phyloP scores from a whole-genome alignment of 2,797 vertebrate species.

The Coregonus sp. region DNA sequence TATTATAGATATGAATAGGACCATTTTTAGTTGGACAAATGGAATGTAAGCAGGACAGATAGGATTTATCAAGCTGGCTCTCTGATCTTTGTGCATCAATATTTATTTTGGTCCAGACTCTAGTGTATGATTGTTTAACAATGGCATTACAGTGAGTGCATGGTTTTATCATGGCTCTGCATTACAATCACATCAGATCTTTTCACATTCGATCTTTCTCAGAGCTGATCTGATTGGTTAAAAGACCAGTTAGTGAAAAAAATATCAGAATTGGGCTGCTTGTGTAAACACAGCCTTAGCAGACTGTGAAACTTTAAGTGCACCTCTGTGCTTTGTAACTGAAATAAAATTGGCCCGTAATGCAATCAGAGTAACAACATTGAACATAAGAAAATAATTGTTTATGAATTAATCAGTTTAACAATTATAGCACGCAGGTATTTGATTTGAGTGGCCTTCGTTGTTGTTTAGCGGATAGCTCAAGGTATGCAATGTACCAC shows the following conservation, averaged over 20 bases:
- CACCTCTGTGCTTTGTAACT: neutral
- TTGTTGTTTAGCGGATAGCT: conserved; percentile 13
- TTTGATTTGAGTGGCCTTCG: conserved; percentile 1
- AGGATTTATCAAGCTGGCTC: conserved; percentile 57
- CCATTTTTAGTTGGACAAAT: conserved; percentile 61
- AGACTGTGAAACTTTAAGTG: neutral
- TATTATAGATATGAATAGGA: conserved; percentile 65
- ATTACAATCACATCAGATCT: neutral
- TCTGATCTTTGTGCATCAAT: conserved; percentile 28
- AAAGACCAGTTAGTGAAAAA: too few species aligned
- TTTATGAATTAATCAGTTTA: conserved; percentile 23
- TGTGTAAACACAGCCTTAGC: too few species aligned
- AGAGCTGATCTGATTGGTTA: too few species aligned
- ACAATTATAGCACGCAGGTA: neutral
- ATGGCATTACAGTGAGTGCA: neutral
- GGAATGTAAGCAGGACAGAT: conserved; percentile 16
- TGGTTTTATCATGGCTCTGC: neutral
- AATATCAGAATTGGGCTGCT: too few species aligned
- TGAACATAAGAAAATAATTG: conserved; percentile 21
- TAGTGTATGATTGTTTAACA: neutral
- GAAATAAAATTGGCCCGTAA: neutral
- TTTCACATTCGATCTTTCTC: too few species aligned
- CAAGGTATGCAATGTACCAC: conserved; percentile 19
- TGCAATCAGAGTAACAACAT: conserved; percentile 29
- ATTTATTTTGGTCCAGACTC: neutral